These are phyloP conservation scores for Myopa testacea DNA, from an alignment of 2,888 invertebrate species.

Conservation along the genomic window DNA sequence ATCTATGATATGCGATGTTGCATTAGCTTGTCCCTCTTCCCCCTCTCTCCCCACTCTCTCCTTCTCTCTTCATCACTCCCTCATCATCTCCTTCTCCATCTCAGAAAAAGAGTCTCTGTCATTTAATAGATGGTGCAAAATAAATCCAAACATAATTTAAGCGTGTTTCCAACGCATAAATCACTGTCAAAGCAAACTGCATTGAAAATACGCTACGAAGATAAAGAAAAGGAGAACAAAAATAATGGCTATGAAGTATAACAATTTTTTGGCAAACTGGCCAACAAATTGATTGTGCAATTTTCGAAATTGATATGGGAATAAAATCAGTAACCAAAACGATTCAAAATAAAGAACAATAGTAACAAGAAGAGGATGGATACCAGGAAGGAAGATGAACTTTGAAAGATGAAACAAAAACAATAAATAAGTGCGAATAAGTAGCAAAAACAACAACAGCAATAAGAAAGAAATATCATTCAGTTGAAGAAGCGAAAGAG, in stretches of 20 bases:
- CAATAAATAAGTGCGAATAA: no score
- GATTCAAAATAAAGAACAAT: not conserved
- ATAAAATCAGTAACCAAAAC: constrained; percentile 11
- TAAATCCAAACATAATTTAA: constrained; percentile 21
- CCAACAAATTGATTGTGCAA: constrained; percentile 55
- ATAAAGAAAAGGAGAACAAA: not conserved
- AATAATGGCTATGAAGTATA: not conserved
- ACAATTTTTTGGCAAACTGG: not conserved
- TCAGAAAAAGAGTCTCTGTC: no score
- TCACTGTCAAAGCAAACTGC: constrained; percentile 26
- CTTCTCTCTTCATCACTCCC: no score
- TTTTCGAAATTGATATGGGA: constrained; percentile 57
- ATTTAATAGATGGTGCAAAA: not conserved
- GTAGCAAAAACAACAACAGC: no score
- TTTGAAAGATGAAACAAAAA: no score
- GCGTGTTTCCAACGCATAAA: constrained; percentile 36
- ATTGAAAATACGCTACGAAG: not conserved
- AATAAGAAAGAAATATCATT: no score
- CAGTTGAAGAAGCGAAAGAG: no score
- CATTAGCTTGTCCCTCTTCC: no score
- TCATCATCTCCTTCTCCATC: no score
- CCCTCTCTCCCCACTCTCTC: no score
- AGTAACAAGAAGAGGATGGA: not conserved
- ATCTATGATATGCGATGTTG: no score
- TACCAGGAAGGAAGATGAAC: not conserved